A percentile compares a stretch with the other conserved stretches of the same genome.
These are phyloP conservation scores for Tragelaphus eurycerus DNA, from an alignment of 2,797 vertebrate genomes.

Conservation along the genomic window DNA sequence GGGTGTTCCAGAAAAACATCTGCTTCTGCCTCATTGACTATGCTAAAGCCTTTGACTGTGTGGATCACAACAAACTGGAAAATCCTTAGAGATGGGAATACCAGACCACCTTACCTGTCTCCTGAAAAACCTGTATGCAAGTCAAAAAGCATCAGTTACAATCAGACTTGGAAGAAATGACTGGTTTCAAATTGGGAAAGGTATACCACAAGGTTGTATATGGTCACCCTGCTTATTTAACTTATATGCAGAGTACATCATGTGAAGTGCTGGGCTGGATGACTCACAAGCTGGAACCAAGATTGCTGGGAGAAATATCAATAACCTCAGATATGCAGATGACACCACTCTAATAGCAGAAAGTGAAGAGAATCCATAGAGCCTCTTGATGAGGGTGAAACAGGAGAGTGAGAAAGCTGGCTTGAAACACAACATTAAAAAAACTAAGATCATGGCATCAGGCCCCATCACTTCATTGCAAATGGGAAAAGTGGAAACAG, in stretches of 20 bases:
- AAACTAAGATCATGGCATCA: background rate
- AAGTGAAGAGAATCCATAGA: background rate
- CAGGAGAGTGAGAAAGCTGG: background rate
- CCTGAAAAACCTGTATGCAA: background rate
- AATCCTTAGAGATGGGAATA: background rate
- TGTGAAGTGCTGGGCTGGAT: background rate
- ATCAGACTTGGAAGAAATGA: background rate
- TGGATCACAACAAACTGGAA: background rate
- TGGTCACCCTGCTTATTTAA: background rate
- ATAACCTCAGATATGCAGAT: background rate
- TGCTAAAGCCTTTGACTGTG: background rate
- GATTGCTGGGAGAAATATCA: background rate
- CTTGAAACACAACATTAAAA: background rate
- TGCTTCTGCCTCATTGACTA: background rate
- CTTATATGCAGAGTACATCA: background rate
- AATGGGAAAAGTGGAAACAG: background rate
- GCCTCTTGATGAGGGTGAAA: background rate
- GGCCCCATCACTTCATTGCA: background rate
- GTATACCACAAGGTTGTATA: background rate
- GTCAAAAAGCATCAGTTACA: background rate
- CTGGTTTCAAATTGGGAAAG: background rate
- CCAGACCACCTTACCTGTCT: background rate
- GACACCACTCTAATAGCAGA: background rate
- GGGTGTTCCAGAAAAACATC: background rate
- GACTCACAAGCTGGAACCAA: background rate